Evolutionary conservation across 2,113 vertebrate species (phyloP).

Genomic region (Cettia cetti): DNA sequence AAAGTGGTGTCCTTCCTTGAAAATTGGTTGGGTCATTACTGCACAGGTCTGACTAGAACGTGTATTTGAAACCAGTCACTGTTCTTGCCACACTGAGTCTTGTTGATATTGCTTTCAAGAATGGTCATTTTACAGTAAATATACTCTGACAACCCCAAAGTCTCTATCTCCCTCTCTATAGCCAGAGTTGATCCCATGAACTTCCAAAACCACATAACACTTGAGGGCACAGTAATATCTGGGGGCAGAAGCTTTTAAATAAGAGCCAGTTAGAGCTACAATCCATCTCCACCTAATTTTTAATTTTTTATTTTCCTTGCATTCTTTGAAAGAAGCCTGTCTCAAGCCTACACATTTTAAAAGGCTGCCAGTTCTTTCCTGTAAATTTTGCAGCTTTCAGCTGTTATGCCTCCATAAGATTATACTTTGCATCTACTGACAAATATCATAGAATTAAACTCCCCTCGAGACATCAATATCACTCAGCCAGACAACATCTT

Average conservation of each 20-base stretch:
- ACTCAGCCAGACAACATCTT: background rate
- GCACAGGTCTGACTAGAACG: background rate
- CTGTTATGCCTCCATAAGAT: background rate
- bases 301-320: background rate
- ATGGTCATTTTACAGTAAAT: background rate
- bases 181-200: background rate
- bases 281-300: background rate
- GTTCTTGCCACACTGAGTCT: background rate
- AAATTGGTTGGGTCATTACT: background rate
- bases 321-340: background rate
- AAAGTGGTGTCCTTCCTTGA: background rate
- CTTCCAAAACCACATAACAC: background rate
- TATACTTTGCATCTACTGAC: background rate
- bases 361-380: background rate
- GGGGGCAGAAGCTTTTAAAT: background rate
- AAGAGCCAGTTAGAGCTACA: background rate
- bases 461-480: background rate
- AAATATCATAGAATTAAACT: background rate
- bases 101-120: background rate
- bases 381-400: constrained; percentile 14
- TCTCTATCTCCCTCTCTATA: background rate
- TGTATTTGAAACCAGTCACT: background rate
- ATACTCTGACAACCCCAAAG: background rate
- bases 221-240: background rate
- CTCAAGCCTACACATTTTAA: background rate